Base-by-base conservation (phyloP, 2,797 vertebrate genomes). In the Enteromius fasciolatus region DNA sequence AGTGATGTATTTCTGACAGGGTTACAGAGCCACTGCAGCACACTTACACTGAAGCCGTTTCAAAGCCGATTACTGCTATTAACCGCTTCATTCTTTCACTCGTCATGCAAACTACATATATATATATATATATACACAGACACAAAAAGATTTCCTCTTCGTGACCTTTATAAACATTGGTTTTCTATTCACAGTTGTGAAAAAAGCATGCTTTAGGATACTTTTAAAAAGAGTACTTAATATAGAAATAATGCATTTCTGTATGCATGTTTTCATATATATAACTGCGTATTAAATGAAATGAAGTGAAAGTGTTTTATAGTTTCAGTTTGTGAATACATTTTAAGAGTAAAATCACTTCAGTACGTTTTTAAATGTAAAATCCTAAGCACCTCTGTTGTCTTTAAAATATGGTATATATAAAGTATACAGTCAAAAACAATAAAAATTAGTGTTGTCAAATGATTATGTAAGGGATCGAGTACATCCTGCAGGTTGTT, bases 1-100 rank as follows among this genome's bases (percentile, higher is more conserved):
- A 0, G 25, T 36, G 76, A 66, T 50, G 61, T 52, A 36, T 68
- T 57, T 68, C 77, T 79, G 77, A 69, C 64, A 67, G 46, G 46
- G 31, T 67, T 78, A 54, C 52, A 59, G 36, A 25, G 20, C 57
- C 75, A 48, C 57, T 44, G 31, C 63, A 41, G 63, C 28, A 5
- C 75, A n/a, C 52, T 25, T 36, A 41, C n/a, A 57, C 18, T 57
- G 2, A 4, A 57, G 18, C 33, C 20, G 73, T 54, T 54, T 54
- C 52, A 20, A n/a, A n/a, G n/a, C n/a, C n/a, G 6, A 69, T 46
- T 7, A 17, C 15, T 4, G 12, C 3, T 1, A 17, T 25, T 17
- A 25, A 69, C n/a, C n/a, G 15, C 25, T 46, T 8, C 15, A 25
- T 7, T 1, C 36, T 15, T 25, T 25, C 20, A 12, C 66, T 23